Evolutionary conservation across 2,888 invertebrate species (phyloP).

Genomic region (Kryphioiulus occultus): DNA sequence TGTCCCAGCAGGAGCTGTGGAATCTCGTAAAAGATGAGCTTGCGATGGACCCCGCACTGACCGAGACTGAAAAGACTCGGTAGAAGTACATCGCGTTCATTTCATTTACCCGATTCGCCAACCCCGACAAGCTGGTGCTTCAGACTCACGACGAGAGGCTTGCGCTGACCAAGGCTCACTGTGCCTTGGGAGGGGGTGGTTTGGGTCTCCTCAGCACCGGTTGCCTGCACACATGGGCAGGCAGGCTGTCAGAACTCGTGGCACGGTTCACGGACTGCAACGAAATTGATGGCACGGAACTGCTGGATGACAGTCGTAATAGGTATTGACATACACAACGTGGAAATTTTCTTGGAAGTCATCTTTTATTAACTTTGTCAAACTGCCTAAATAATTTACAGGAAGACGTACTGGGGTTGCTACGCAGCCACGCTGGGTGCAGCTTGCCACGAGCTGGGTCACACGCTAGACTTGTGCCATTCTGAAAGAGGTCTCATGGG

Average conservation of each 20-base stretch:
- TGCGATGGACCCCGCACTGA: constrained; percentile 72
- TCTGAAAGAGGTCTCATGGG: constrained; percentile 92
- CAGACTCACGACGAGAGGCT: constrained; percentile 62
- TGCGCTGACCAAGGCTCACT: constrained; percentile 71
- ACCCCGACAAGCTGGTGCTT: constrained; percentile 53
- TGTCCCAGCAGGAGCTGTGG: constrained; percentile 85
- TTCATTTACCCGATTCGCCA: constrained; percentile 80
- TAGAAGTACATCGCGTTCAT: constrained; percentile 89
- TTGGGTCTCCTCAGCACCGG: constrained; percentile 90
- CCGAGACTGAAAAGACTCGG: constrained; percentile 66
- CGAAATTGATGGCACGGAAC: constrained; percentile 73
- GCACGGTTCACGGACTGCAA: constrained; percentile 70
- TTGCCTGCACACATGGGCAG: constrained; percentile 90
- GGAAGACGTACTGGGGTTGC: constrained; percentile 85
- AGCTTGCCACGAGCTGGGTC: constrained; percentile 91
- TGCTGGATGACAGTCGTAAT: constrained; percentile 93
- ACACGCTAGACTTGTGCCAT: constrained; percentile 93
- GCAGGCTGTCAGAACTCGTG: constrained; percentile 72
- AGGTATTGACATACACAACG: constrained; percentile 61
- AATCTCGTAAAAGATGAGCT: constrained; percentile 83
- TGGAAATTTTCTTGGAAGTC: neutral
- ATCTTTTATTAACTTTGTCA: too few relatives aligned
- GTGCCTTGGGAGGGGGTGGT: constrained; percentile 91
- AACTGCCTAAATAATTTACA: constrained; percentile 56
- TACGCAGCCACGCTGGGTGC: constrained; percentile 91